These are phyloP conservation scores for Cheilosia urbana DNA, from an alignment of 2,888 invertebrate species.

Conservation along the genomic window DNA sequence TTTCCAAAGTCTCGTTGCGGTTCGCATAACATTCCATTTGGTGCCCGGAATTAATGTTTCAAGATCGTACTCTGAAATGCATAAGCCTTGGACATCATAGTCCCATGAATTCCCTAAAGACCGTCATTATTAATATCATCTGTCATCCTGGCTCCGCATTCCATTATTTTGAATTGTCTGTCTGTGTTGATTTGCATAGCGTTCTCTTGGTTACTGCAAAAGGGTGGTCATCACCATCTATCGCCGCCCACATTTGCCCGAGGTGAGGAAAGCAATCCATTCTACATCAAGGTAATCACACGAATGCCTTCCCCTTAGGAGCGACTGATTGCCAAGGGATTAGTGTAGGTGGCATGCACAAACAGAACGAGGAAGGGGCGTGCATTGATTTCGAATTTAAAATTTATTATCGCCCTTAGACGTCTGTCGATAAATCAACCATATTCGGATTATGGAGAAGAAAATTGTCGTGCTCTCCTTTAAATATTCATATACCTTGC, in stretches of 20 bases:
- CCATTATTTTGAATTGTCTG: conserved; percentile 53
- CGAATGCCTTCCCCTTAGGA: conserved; percentile 55
- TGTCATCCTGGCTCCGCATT: conserved; percentile 49
- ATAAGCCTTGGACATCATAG: conserved; percentile 54
- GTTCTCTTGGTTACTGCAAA: conserved; percentile 31
- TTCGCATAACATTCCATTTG: conserved; percentile 16
- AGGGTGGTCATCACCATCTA: conserved; percentile 28
- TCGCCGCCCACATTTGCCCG: conserved; percentile 50
- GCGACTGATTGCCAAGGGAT: conserved; percentile 52
- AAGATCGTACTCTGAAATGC: conserved; percentile 41
- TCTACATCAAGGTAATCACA: conserved; percentile 73
- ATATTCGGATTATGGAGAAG: conserved; percentile 59
- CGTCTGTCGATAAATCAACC: conserved; percentile 64
- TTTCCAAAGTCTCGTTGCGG: conserved; percentile 11
- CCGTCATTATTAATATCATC: conserved; percentile 66
- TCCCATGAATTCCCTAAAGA: conserved; percentile 47
- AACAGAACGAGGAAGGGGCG: conserved; percentile 40
- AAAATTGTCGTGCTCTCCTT: conserved; percentile 46
- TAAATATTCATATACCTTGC: conserved; percentile 67
- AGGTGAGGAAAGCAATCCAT: conserved; percentile 65
- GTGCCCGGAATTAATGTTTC: conserved; percentile 8
- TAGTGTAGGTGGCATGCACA: conserved; percentile 39
- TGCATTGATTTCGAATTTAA: conserved; percentile 58
- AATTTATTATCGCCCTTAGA: conserved; percentile 68
- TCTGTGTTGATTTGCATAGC: conserved; percentile 57